Evolutionary conservation across 2,888 invertebrate genomes (phyloP).

Genomic region (Drosophila lacicola): DNA sequence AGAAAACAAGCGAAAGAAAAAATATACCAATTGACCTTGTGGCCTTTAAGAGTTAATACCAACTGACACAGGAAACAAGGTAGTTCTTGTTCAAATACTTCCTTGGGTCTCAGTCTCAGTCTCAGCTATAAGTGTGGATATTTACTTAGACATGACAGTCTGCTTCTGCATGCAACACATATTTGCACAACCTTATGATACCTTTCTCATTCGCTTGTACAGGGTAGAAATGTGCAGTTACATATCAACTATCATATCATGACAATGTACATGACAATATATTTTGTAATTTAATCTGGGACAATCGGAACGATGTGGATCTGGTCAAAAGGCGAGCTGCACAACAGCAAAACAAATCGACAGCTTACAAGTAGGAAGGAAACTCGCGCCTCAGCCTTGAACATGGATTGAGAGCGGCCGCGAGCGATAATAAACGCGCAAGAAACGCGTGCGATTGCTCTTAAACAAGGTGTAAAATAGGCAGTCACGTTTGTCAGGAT

Average conservation of each 20-base stretch:
- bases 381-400: conserved; percentile 62
- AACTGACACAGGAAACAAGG: too few species aligned
- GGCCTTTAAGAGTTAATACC: too few species aligned
- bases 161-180: background rate
- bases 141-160: too few species aligned
- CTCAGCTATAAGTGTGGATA: background rate
- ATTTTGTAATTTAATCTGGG: conserved; percentile 74
- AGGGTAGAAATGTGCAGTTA: background rate
- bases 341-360: conserved; percentile 23
- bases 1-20: too few species aligned
- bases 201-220: background rate
- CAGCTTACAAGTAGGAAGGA: conserved; percentile 55
- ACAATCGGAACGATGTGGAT: conserved; percentile 38
- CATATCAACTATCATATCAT: conserved; percentile 37
- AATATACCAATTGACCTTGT: too few species aligned
- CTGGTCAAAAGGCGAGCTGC: conserved; percentile 16
- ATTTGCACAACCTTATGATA: background rate
- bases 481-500: conserved; percentile 68
- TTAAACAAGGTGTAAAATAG: conserved; percentile 73
- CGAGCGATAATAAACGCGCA: conserved; percentile 58
- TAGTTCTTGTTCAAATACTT: background rate
- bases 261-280: conserved; percentile 72
- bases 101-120: background rate
- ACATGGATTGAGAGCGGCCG: background rate
- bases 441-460: conserved; percentile 38